Base-by-base conservation (phyloP, 64 coral and sea anemone species). In the Anthopleura sola region DNA sequence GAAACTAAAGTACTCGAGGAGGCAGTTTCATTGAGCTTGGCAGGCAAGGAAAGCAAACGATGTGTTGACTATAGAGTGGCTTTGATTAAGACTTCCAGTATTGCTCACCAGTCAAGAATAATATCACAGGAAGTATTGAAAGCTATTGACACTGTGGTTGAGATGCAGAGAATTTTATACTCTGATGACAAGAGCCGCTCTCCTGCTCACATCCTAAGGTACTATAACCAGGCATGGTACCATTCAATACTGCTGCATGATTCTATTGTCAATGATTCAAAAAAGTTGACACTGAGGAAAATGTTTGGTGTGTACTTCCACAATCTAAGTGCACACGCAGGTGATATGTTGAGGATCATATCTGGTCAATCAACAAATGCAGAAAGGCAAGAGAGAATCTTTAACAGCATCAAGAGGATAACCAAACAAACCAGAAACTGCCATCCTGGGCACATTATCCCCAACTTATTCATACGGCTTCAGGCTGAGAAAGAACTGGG, bases 161-260 rank as follows among this genome's bases (percentile, higher is more conserved):
- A 94, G 44, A 90, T 94, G 9, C 88, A 90, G 37, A 33, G 88
- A 18, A 83, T 87, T 26, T 36, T 90, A 0, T 87, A 94, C 48
- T 36, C 36, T 31, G 3, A 18, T 6, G 84, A 90, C 2, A 81
- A 81, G 1, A 10, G 31, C 40, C 40, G 40, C 40, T 44, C 40
- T 44, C 40, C 28, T 58, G 49, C 83, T 46, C 29, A 23, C 17
- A 23, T 94, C 37, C 58, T 90, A 7, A 48, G 81, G 17, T 47
- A 80, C 0, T 53, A 94, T 49, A 90, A 94, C 47, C 31, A 8
- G 31, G 87, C 15, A 3, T 90, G 88, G 75, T 82, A 84, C 9
- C 84, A 90, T 68, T 47, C 60, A 26, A 75, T 86, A 26, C 21
- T 89, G 28, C 80, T 60, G 26, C 24, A 36, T 55, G 68, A 83